These are phyloP conservation scores for Drosophila planitibia DNA, from an alignment of 2,888 invertebrate species.

Conservation along the genomic window DNA sequence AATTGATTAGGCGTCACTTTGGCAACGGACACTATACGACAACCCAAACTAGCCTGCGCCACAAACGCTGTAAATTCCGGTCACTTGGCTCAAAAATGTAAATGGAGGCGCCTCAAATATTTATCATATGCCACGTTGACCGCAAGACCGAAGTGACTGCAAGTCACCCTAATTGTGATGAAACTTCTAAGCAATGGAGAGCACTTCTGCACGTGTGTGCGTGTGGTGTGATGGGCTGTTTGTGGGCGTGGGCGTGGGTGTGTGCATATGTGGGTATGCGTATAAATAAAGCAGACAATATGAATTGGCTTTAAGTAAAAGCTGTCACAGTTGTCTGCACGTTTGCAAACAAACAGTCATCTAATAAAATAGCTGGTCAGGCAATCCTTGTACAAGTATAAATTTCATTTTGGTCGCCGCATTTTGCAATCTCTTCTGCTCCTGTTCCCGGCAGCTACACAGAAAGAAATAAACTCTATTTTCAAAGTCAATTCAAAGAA, in stretches of 20 bases:
- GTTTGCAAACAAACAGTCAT: conserved; percentile 1
- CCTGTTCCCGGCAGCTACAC: conserved; percentile 5
- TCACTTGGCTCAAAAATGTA: conserved; percentile 30
- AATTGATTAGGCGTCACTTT: conserved; percentile 46
- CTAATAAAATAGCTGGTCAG: conserved; percentile 11
- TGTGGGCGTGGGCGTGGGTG: too few species aligned
- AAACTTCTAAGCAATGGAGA: conserved; percentile 6
- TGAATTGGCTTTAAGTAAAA: conserved; percentile 37
- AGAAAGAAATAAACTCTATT: neutral
- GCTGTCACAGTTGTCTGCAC: conserved; percentile 40
- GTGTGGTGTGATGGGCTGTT: neutral
- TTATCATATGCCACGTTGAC: conserved; percentile 58
- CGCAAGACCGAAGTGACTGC: conserved; percentile 34
- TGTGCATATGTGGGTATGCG: neutral
- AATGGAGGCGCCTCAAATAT: conserved; percentile 59
- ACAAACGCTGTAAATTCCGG: conserved; percentile 38
- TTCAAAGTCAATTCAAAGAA: neutral
- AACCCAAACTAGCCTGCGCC: conserved; percentile 18
- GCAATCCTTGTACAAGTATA: conserved; percentile 22
- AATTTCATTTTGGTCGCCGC: conserved; percentile 36
- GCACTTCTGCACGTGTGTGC: neutral
- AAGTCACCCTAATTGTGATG: conserved; percentile 31
- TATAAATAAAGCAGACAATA: conserved; percentile 22
- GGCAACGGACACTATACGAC: conserved; percentile 37
- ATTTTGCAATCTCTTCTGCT: conserved; percentile 11